These are phyloP conservation scores for Ceuthmochares aereus DNA, from an alignment of 2,113 vertebrate genomes.

Conservation along the genomic window DNA sequence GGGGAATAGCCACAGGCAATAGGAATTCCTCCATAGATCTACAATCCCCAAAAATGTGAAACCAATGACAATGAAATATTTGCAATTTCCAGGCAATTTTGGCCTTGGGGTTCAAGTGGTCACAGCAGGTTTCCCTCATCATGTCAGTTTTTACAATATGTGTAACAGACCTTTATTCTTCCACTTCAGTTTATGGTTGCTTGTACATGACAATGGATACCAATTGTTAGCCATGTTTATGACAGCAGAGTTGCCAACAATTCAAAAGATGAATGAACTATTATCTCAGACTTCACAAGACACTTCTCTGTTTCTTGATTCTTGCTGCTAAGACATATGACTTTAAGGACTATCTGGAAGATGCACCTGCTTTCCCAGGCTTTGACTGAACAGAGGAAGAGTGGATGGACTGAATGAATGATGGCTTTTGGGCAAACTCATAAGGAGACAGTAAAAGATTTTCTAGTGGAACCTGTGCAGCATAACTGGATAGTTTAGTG, in stretches of 20 bases:
- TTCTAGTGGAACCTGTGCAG: neutral
- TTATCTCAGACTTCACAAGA: neutral
- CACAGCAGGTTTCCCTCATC: constrained; percentile 21
- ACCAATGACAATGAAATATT: constrained; percentile 30
- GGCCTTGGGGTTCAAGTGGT: constrained; percentile 24
- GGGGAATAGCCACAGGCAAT: constrained; percentile 1
- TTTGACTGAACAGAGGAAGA: neutral
- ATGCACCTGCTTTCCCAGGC: constrained; percentile 36
- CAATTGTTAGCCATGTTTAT: neutral
- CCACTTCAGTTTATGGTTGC: constrained; percentile 14
- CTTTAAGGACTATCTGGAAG: neutral
- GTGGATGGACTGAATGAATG: neutral
- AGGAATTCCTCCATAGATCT: constrained; percentile 38
- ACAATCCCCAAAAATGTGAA: constrained; percentile 22
- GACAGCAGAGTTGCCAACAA: neutral
- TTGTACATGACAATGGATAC: constrained; percentile 1
- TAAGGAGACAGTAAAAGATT: neutral
- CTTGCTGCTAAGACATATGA: constrained; percentile 6
- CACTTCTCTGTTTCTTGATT: neutral
- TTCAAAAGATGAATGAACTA: neutral
- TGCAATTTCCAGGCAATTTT: constrained; percentile 28
- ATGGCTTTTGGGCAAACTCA: neutral
- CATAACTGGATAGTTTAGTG: neutral
- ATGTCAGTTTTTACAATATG: neutral
- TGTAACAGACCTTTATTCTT: constrained; percentile 5